phyloP scores from a whole-genome alignment of 2,113 vertebrate genomes.

The Sprattus sprattus region DNA sequence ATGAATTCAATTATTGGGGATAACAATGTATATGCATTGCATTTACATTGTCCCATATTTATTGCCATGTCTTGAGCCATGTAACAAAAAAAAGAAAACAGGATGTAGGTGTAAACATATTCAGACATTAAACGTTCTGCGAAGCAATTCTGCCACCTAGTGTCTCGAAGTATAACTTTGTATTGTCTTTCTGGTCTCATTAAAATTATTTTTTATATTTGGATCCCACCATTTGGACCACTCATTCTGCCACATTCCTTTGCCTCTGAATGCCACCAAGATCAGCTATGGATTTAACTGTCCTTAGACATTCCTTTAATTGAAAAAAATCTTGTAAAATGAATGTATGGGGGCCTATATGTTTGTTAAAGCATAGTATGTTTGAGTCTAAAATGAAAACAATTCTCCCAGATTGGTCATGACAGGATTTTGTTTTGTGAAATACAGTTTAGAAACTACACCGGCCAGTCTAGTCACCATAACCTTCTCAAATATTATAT shows the following conservation, averaged over 20 bases:
- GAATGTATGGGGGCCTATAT: no score
- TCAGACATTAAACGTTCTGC: background rate
- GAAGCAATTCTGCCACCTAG: slow-evolving; percentile 14
- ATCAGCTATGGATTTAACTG: background rate
- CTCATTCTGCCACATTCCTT: background rate
- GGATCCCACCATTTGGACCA: background rate
- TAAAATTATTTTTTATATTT: background rate
- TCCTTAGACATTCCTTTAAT: no score
- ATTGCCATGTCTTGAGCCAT: background rate
- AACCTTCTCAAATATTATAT: no score
- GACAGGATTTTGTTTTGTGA: no score
- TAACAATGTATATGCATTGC: background rate
- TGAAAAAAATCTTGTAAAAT: no score
- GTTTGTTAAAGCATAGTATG: no score
- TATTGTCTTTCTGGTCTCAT: background rate
- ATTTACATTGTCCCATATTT: background rate
- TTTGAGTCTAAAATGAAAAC: no score
- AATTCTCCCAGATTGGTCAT: no score
- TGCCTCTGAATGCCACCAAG: background rate
- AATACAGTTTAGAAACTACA: no score
- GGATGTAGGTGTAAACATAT: background rate
- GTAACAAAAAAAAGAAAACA: no score
- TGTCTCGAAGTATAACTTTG: background rate
- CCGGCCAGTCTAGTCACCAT: no score
- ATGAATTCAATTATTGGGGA: background rate